These are phyloP conservation scores for Pemphigus obesinymphae DNA, from an alignment of 1,140 invertebrate genomes.

Conservation along the genomic window DNA sequence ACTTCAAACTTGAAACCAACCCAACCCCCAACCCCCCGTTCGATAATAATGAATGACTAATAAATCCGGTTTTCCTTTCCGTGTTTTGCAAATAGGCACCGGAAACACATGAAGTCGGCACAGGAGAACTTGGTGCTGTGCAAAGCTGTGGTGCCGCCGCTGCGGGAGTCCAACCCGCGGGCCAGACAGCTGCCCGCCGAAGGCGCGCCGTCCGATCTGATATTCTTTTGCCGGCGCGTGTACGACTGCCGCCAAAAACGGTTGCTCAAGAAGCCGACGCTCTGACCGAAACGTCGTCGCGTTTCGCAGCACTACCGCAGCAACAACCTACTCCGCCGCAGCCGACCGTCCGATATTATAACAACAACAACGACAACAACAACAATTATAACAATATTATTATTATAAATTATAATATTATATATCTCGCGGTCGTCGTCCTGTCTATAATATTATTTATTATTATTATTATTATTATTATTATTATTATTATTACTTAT, in stretches of 20 bases:
- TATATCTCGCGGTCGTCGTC: neutral
- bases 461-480: constrained; percentile 1
- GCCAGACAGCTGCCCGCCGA: constrained; percentile 60
- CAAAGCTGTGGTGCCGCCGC: constrained; percentile 58
- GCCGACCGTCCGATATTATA: neutral
- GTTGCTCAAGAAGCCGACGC: constrained; percentile 60
- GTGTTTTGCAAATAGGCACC: no score
- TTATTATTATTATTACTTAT: neutral
- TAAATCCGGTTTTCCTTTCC: no score
- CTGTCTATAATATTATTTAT: neutral
- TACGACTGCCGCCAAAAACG: constrained; percentile 89
- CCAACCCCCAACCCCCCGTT: no score
- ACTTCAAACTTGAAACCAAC: no score
- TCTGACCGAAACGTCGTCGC: constrained; percentile 3
- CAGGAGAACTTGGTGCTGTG: constrained; percentile 59
- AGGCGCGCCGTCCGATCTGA: constrained; percentile 73
- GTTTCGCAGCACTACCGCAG: neutral
- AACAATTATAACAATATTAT: no score
- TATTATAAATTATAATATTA: no score
- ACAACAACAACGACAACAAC: no score
- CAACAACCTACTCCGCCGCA: neutral
- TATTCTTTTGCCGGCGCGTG: constrained; percentile 89
- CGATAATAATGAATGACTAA: no score
- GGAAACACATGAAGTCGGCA: constrained; percentile 58
- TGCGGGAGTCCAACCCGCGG: constrained; percentile 55